Evolutionary conservation across 2,797 vertebrate genomes (phyloP).

Genomic region (Novumbra hubbsi): DNA sequence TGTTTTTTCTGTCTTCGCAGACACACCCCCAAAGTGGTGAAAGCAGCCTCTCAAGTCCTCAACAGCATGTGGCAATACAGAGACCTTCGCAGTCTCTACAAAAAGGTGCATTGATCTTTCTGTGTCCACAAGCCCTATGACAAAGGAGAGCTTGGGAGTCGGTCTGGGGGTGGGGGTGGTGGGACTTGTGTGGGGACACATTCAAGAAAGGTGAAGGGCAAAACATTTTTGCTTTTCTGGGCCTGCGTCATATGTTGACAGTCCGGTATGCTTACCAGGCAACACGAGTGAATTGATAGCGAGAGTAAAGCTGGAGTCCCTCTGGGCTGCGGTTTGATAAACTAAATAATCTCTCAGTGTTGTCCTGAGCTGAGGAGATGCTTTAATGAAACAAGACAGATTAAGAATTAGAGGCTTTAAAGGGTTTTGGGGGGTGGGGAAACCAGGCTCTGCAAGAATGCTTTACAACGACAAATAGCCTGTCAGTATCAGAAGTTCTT

Average conservation of each 20-base stretch:
- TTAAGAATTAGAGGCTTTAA: slow-evolving; percentile 16
- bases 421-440: background rate
- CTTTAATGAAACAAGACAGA: slow-evolving; percentile 15
- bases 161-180: background rate
- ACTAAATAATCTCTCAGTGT: background rate
- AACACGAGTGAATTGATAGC: background rate
- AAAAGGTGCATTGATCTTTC: slow-evolving; percentile 81
- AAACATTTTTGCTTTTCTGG: no score
- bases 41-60: slow-evolving; percentile 97
- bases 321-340: slow-evolving; percentile 17
- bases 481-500: background rate
- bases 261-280: background rate
- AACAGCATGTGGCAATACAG: slow-evolving; percentile 99
- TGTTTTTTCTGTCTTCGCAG: slow-evolving; percentile 59
- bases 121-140: background rate
- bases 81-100: slow-evolving; percentile 98
- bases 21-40: slow-evolving; percentile 98
- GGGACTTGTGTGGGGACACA: background rate
- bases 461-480: background rate
- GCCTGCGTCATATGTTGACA: background rate
- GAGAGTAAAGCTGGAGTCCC: background rate
- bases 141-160: background rate
- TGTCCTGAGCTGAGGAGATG: background rate
- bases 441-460: background rate
- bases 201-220: background rate